Evolutionary conservation across 2,888 invertebrate species (phyloP), one percentile per base, ranked within the genome.

Genomic region (Sclerodermus sp.): DNA sequence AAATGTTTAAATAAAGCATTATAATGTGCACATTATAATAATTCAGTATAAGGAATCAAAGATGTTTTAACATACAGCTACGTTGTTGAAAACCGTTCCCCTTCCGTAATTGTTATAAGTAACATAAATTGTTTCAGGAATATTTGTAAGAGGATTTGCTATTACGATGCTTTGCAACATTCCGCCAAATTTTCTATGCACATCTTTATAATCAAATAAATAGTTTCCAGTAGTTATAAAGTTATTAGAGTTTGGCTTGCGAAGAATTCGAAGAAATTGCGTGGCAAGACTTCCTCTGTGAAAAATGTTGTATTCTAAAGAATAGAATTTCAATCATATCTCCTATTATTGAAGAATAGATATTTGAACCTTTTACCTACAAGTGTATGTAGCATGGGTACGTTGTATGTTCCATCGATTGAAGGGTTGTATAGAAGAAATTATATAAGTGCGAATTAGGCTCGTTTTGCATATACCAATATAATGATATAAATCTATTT

Each of bases 191-290:
- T 84, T 83, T 51, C 83, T 80, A 31, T 83, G 82, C 1, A 83
- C 82, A 62, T 87, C 85, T n/a, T 85, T 84, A 62, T 85, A 85
- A 54, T 87, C 88, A 59, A 88, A 82, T 48, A 89, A 82, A 67
- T 87, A 87, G 74, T 89, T 89, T 23, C 87, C 88, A 0, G 88
- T 88, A 0, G 86, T 83, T 83, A 88, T 86, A 62, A 83, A 83
- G 4, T 83, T 80, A 9, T 78, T 73, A 1, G 81, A 80, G 6
- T 82, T 81, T 0, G 85, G 83, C 60, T 82, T 81, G 0, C 82
- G 81, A 1, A 88, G 80, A 60, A 87, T 83, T 29, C 85, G 84
- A 1, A 83, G 81, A 54, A 89, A 82, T 64, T 88, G 87, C 0
- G 86, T 84, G 0, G 87, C 82, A 59, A 86, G 82, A 51, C 82